Evolutionary conservation across 1,140 invertebrate genomes (phyloP), one percentile per base, ranked within the genome.

Genomic region (Spodoptera litura): DNA sequence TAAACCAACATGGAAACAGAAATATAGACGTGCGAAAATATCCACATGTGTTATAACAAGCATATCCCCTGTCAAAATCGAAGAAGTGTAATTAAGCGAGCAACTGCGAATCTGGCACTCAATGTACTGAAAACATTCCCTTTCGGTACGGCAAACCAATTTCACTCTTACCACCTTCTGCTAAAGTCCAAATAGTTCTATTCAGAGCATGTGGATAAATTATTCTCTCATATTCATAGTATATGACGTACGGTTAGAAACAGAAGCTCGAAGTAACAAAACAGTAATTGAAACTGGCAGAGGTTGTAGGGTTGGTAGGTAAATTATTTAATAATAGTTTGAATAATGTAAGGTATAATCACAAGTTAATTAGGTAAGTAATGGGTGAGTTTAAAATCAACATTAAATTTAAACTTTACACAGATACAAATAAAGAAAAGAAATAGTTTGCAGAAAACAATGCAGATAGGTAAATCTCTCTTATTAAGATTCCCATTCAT

Each of bases 241-340:
- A 83, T 78, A 80, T 76, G 83, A 80, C 74, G 83, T 84, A 88
- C 80, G 83, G 79, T 78, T 83, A 80, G 87, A 81, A 85, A 82
- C 84, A 81, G 81, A 82, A 84, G 74, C 74, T 82, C 81, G 83
- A 66, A 84, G 86, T 85, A 84, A 86, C 87, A 85, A 86, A 88
- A 89, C 87, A 91, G 89, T 90, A 88, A 91, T 87, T 87, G 86
- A 88, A 73, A 75, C 78, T 82, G 85, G 87, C 86, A 81, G 83
- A 86, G 72, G 82, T 71, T 79, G 76, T 90, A 49, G 74, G 74
- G 59, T 13, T 68, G 74, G 27, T 56, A 68, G 35, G 25, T 62
- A 66, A 35, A 68, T 68, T 52, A 77, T 56, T 66, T 55, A 56
- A 66, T 66, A 68, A 70, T 70, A 52, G 51, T 52, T 13, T 52